phyloP scores from a whole-genome alignment of 2,113 vertebrate species.

The Sakesphorus luctuosus region DNA sequence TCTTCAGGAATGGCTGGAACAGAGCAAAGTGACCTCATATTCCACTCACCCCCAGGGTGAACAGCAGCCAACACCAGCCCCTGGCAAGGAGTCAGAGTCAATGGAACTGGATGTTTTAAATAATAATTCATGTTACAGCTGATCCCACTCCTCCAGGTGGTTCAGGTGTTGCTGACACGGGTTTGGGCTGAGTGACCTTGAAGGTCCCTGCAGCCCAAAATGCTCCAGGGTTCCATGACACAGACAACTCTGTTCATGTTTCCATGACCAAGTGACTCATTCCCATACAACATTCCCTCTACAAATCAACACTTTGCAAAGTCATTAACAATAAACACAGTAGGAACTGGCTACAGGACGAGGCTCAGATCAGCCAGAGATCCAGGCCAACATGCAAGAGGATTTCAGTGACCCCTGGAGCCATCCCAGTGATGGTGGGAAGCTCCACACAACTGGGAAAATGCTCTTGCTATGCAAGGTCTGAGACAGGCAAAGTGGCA shows the following conservation, averaged over 20 bases:
- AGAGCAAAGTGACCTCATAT: accelerated
- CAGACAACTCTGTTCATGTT: neutral
- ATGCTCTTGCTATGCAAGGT: accelerated
- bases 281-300: too few relatives aligned
- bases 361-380: neutral
- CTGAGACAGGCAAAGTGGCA: neutral
- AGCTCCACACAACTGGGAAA: neutral
- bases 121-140: neutral
- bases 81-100: neutral
- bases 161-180: neutral
- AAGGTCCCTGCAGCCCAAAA: neutral
- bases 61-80: neutral
- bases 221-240: neutral
- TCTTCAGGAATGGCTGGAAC: neutral
- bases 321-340: neutral
- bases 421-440: neutral
- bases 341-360: neutral
- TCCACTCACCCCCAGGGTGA: neutral
- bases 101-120: neutral
- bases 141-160: neutral
- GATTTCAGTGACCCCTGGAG: neutral
- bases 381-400: accelerated
- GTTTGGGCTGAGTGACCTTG: neutral
- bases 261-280: neutral
- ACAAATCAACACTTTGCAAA: neutral